Evolutionary conservation across 2,888 invertebrate species (phyloP), one percentile per base, ranked within the genome.

Genomic region (Pammene fasciana): DNA sequence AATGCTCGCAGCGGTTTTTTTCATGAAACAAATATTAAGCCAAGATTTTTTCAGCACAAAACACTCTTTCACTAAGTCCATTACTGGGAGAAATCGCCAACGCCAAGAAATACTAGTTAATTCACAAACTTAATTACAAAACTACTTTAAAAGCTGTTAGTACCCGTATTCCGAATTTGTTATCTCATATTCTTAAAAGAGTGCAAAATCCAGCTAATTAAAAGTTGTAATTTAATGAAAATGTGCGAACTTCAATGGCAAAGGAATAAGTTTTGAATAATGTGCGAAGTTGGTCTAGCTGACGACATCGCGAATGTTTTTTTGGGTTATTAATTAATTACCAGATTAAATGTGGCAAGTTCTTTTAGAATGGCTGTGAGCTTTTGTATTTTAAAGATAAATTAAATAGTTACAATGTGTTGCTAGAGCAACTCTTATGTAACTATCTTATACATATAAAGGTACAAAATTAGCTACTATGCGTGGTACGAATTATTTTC

Each of bases 271-370:
- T 68, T 65, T 59, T 68, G 59, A 68, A 59, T 65, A 59, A 68
- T 68, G 64, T 59, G 36, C 36, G 52, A 68, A 68, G 68, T 68
- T 68, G 34, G 50, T 34, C 61, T 38, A 57, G 65, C 38, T 50
- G 61, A 26, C 60, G 61, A 48, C 68, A 26, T 34, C n/a, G 50
- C 50, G 8, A 55, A 11, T 34, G 61, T 57, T 59, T 65, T 65
- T 68, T 56, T 67, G n/a, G 55, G 38, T 61, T 67, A 55, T 67
- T 64, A 57, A 64, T 68, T 68, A 68, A 68, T 59, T 68, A 57
- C 48, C 14, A 56, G 59, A 62, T 36, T 16, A 50, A 38, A 62
- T 38, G 14, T 43, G n/a, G 54, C 56, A 18, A 13, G 36, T 5
- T 55, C 34, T 45, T 38, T 46, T 5, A 57, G 11, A 16, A n/a